Evolutionary conservation across 2,888 invertebrate species (phyloP).

Genomic region (Epinotia demarniana): DNA sequence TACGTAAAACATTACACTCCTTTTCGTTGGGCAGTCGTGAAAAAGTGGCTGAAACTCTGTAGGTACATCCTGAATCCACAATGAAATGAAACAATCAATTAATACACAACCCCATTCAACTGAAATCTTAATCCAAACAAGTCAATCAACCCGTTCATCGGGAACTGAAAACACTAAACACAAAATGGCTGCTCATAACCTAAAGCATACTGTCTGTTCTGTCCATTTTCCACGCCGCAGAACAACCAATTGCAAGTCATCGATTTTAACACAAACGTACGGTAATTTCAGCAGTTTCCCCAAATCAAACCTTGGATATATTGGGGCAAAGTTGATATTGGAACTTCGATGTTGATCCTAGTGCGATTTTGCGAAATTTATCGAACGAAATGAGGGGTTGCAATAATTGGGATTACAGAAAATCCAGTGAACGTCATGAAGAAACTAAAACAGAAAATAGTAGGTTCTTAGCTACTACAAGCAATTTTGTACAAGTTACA

Average conservation of each 20-base stretch:
- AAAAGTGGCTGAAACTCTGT: no score
- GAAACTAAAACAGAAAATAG: not conserved
- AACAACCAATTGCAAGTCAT: constrained; percentile 1
- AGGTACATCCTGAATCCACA: not conserved
- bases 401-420: not conserved
- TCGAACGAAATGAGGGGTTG: not conserved
- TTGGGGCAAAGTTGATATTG: not conserved
- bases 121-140: constrained; percentile 26
- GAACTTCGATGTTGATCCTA: no score
- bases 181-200: not conserved
- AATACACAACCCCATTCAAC: not conserved
- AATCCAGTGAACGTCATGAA: not conserved
- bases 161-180: not conserved
- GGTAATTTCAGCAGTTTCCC: not conserved
- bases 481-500: no score
- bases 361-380: not conserved
- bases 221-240: not conserved
- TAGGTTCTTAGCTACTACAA: no score
- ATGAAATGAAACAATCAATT: constrained; percentile 6
- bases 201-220: no score
- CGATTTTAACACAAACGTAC: not conserved
- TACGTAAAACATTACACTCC: no score
- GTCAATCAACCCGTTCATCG: not conserved
- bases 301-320: not conserved
- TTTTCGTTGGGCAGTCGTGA: no score